Base-by-base conservation (phyloP, 2,797 vertebrate species). In the Enteromius treurensis region DNA sequence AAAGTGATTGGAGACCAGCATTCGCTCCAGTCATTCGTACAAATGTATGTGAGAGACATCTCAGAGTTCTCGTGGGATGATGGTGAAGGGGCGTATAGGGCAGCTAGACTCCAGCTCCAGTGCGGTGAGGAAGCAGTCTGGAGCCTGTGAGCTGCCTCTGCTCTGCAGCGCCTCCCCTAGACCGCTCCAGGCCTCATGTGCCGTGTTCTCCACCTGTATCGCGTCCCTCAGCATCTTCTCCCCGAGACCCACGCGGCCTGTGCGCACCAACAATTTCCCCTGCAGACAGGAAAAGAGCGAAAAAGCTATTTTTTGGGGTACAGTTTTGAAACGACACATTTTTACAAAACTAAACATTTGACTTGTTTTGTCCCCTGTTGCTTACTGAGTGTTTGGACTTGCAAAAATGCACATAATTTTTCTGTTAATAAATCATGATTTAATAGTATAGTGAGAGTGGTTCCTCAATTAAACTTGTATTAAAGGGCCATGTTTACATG, bases 61-160 rank as follows among this genome's bases (percentile, higher is more conserved):
- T 95, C 94, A 99, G 42, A 99, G 96, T 91, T 97, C 96, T 77
- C 98, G 93, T 81, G 97, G 95, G 88, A 99, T 98, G 92, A 98
- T 91, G n/a, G 93, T 96, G 93, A 99, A 99, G 0, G 98, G 96
- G 29, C 96, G 89, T 84, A 98, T 92, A 0, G 98, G 98, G 88
- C 96, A 97, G 94, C 96, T 97, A 87, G 97, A 95, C 92, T 99
- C 98, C 23, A 99, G 94, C 90, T 99, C 97, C 82, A 99, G 92
- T 37, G 98, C 97, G 0, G 96, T 97, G 78, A 98, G 90, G 92
- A 98, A 98, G 91, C 97, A 99, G 80, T 99, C 97, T 0, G 95
- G 95, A 0, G 98, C 98, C 92, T 97, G 96, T 0, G 91, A 89
- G 88, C 94, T 95, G 82, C 94, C 93, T 77, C 93, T 95, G 58